Base-by-base conservation (phyloP, 2,888 invertebrate genomes). In the Pammene aurita region DNA sequence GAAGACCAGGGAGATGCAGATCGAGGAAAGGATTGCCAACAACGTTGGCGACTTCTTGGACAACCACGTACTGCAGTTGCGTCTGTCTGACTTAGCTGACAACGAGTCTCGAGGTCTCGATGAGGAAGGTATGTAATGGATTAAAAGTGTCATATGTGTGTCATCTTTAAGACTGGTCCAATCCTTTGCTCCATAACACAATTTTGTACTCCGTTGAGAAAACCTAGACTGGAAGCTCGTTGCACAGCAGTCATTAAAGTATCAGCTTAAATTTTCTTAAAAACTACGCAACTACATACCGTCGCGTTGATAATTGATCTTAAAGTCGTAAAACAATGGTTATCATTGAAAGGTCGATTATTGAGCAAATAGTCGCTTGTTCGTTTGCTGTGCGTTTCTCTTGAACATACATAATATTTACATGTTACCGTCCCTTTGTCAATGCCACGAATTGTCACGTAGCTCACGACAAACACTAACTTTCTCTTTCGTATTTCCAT, bases 1-100 rank as follows among this genome's bases (percentile, higher is more conserved):
- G 0, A 90, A 88, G 73, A 80, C 87, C 44, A 88, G 92, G 68
- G 92, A 92, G 76, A 76, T 83, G 1, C 92, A 92, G 70, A 77
- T 92, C 0, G 87, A 92, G 38, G 92, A 92, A 71, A 89, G 92
- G 66, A 91, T 92, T 67, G 87, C 84, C 9, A 84, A 87, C 74
- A 92, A 90, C 67, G 81, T 92, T 64, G 91, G 87, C 18, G 92
- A 92, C 74, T 92, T 92, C 71, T 77, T 92, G 58, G 89, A 91
- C 63, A 89, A 86, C 64, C 92, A 92, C 77, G 92, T 91, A 75
- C 84, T 92, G 77, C 92, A 92, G 83, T 78, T 92, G 71, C 86
- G 90, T 75, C 74, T 92, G 66, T 82, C 90, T 52, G 86, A 90
- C 34, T 54, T 54, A 42, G 77, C 82, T 67, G 88, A 88, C 10